Conservation (phyloP, 2,113 vertebrate genomes). For the Xiphophorus couchianus region DNA sequence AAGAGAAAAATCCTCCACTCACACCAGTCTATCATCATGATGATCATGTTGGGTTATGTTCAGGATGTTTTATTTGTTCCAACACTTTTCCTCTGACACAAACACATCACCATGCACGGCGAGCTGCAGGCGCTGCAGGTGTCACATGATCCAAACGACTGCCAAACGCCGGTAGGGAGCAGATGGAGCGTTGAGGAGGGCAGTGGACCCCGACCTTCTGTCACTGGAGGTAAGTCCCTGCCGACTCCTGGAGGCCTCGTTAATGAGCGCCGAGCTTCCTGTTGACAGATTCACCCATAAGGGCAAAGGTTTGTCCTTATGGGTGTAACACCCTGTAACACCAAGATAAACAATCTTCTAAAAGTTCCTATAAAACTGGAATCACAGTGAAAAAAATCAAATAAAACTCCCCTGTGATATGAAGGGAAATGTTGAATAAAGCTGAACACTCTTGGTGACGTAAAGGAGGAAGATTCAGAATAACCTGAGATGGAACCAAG, state of each 20-base stretch:
- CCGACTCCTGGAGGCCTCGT: neutral
- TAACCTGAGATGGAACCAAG: neutral
- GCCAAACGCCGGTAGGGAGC: slow-evolving; percentile 28
- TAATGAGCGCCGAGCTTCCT: neutral
- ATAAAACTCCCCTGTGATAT: too few relatives aligned
- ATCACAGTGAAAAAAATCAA: neutral
- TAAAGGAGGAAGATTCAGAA: neutral
- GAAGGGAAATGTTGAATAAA: neutral
- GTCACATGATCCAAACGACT: neutral
- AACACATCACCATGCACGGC: too few relatives aligned
- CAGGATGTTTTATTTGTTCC: too few relatives aligned
- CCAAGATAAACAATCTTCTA: neutral
- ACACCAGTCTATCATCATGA: too few relatives aligned
- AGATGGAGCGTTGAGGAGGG: slow-evolving; percentile 21
- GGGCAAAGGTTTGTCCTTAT: neutral
- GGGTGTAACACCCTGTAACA: neutral
- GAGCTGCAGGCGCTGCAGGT: slow-evolving; percentile 17
- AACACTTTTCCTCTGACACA: too few relatives aligned
- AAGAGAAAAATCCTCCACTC: too few relatives aligned
- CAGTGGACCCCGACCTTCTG: neutral
- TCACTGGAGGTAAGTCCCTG: neutral
- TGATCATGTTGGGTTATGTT: too few relatives aligned
- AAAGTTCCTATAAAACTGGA: neutral
- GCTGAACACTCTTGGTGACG: too few relatives aligned
- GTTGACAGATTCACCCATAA: neutral